Evolutionary conservation across 2,888 invertebrate species (phyloP).

Genomic region (Phyto melanocephala): DNA sequence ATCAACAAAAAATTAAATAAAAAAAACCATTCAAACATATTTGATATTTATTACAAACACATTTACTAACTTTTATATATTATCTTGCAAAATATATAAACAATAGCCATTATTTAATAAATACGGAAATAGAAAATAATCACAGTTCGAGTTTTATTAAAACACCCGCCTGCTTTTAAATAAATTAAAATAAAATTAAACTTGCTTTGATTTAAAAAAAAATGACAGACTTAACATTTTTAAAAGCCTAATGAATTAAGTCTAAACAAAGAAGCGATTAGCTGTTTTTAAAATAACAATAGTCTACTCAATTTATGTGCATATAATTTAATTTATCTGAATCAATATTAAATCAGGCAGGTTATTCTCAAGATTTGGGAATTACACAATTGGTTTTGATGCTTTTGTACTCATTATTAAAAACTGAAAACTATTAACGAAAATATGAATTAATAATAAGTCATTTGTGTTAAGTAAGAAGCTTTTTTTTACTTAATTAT

Average conservation of each 20-base stretch:
- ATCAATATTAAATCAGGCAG: too few species aligned
- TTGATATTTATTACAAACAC: background rate
- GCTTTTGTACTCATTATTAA: background rate
- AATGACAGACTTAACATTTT: background rate
- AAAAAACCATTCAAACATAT: background rate
- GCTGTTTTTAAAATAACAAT: background rate
- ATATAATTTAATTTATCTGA: too few species aligned
- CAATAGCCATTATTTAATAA: background rate
- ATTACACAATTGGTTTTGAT: background rate
- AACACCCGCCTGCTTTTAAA: background rate
- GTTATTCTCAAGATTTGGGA: slow-evolving; percentile 20
- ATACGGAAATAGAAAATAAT: background rate
- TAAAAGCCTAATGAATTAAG: background rate
- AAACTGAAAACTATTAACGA: too few species aligned
- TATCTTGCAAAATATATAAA: background rate
- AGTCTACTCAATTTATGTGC: background rate
- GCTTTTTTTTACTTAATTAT: too few species aligned
- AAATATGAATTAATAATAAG: too few species aligned
- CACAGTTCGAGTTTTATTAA: background rate
- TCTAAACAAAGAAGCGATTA: background rate
- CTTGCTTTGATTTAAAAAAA: background rate
- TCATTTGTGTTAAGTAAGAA: too few species aligned
- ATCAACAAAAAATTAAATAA: background rate
- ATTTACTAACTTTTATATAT: background rate
- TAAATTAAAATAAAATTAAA: background rate